Evolutionary conservation across 2,888 invertebrate species (phyloP).

Genomic region (Euplexia lucipara): DNA sequence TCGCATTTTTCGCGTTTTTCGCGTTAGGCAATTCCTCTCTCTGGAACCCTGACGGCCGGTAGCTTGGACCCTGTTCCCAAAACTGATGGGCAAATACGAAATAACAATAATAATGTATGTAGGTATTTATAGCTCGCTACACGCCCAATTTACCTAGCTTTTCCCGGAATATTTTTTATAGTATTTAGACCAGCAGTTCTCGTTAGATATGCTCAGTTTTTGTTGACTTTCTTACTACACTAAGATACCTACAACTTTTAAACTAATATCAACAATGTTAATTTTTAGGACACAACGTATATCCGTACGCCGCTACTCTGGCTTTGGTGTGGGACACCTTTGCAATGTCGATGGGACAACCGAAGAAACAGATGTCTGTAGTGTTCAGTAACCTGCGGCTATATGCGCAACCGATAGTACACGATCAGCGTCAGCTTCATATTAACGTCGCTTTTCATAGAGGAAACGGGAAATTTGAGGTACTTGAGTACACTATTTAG

Average conservation of each 20-base stretch:
- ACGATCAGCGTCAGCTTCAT: constrained; percentile 87
- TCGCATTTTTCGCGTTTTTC: no score
- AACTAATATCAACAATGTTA: neutral
- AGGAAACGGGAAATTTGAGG: constrained; percentile 91
- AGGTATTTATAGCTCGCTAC: no score
- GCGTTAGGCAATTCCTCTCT: no score
- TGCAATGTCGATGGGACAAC: constrained; percentile 88
- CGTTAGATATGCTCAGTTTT: neutral
- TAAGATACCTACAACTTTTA: neutral
- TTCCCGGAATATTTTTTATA: no score
- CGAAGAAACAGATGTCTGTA: constrained; percentile 92
- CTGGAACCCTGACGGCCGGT: no score
- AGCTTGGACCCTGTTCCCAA: no score
- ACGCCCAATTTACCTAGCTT: no score
- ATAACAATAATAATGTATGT: no score
- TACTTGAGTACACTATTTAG: constrained; percentile 61
- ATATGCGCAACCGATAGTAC: constrained; percentile 89
- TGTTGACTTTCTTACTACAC: neutral
- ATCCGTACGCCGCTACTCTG: constrained; percentile 95
- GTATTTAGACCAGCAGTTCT: neutral
- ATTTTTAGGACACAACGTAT: constrained; percentile 90
- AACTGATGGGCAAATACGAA: no score
- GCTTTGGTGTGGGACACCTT: constrained; percentile 93
- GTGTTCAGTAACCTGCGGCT: constrained; percentile 92
- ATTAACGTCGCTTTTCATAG: constrained; percentile 91